Conservation (phyloP, 2,113 vertebrate species). For the Rhabdomys dilectus region DNA sequence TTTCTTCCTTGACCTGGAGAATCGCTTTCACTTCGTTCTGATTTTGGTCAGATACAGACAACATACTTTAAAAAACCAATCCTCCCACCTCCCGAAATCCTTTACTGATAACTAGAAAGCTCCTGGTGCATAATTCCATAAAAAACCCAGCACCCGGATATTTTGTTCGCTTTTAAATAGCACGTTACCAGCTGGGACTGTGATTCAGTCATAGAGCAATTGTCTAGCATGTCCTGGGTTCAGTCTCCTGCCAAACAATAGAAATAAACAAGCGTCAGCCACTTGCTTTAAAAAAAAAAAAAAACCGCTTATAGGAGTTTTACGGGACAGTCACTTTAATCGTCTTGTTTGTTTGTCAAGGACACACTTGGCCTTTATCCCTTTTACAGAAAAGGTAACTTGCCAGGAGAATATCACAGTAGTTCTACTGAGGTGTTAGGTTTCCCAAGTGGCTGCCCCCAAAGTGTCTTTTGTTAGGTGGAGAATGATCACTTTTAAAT, state of each 20-base stretch:
- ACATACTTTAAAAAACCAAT: background rate
- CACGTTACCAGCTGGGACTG: background rate
- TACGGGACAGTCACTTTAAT: background rate
- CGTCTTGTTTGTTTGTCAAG: constrained; percentile 62
- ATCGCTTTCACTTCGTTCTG: background rate
- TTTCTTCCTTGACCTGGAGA: background rate
- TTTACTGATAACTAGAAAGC: background rate
- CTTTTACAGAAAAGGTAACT: background rate
- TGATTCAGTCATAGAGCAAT: background rate
- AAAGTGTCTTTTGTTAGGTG: constrained; percentile 64
- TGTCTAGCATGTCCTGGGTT: background rate
- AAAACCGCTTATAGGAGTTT: background rate
- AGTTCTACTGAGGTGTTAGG: constrained; percentile 28
- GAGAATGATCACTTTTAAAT: constrained; percentile 59
- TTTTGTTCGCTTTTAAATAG: background rate
- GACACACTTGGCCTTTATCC: constrained; percentile 48
- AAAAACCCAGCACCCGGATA: background rate
- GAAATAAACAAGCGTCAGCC: background rate
- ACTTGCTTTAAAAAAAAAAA: background rate
- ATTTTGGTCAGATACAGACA: background rate
- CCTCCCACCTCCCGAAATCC: background rate
- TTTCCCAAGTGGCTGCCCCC: constrained; percentile 28
- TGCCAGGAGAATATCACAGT: constrained; percentile 37
- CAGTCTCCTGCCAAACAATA: background rate
- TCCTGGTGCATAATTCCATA: background rate